Percentiles rank a stretch among this genome's conserved stretches.
phyloP scores from a whole-genome alignment of 35 echinoderm and acorn worm species.

The Holothuria glaberrima region DNA sequence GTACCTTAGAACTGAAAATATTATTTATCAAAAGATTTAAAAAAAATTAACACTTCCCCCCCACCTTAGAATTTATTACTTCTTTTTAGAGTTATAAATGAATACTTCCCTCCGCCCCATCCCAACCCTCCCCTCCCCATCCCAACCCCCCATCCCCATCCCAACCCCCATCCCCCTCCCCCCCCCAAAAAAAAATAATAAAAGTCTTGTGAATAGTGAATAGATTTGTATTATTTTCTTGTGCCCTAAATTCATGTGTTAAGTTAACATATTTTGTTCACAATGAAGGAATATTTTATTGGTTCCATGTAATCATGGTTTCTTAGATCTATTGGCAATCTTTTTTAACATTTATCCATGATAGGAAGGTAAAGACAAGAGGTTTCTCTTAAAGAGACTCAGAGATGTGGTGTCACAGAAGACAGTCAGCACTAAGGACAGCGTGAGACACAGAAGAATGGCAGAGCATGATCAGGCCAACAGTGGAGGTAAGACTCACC shows the following conservation, averaged over 20 bases:
- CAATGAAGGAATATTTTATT: too few relatives aligned
- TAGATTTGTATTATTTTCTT: not conserved
- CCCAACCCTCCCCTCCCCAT: not conserved
- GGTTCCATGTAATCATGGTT: too few relatives aligned
- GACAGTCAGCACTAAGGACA: not conserved
- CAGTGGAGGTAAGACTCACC: not conserved
- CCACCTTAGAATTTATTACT: too few relatives aligned
- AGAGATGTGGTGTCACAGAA: constrained; percentile 7
- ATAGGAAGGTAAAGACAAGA: constrained; percentile 31
- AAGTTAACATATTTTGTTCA: not conserved
- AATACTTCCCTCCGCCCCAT: too few relatives aligned
- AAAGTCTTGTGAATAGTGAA: not conserved
- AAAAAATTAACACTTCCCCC: too few relatives aligned
- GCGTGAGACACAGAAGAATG: not conserved
- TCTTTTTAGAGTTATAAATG: too few relatives aligned
- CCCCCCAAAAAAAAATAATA: not conserved
- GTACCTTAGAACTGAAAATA: too few relatives aligned
- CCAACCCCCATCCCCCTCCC: not conserved
- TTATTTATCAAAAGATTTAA: too few relatives aligned
- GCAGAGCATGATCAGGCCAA: not conserved
- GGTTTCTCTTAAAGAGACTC: constrained; percentile 37
- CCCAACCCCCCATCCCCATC: not conserved
- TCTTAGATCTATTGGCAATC: too few relatives aligned
- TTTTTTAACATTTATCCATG: too few relatives aligned
- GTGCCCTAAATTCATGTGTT: not conserved